Evolutionary conservation across 1,140 invertebrate genomes (phyloP), one percentile per base, ranked within the genome.

Genomic region (Drosophila rufa): DNA sequence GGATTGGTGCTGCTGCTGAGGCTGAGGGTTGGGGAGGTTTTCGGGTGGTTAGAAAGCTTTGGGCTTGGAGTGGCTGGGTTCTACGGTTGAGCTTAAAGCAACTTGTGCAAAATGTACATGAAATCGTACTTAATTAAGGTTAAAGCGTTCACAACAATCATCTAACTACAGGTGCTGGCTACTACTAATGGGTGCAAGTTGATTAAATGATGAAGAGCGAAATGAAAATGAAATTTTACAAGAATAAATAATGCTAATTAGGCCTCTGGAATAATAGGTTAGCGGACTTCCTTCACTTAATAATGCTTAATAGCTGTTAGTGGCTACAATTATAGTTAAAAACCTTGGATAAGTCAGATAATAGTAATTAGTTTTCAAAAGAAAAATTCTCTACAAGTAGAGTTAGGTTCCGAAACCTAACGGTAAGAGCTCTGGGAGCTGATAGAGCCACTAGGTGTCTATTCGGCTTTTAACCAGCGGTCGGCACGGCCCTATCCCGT

Each of bases 1-100:
- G 71, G 43, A 27, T 70, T 77, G 60, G 40, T 78, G 75, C 40
- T 77, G 71, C 68, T 91, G 74, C 57, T 86, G 30, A 79, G 89
- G 75, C 74, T 64, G 61, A 15, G 58, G 57, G 48, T 45, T 19
- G 45, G 51, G 22, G 30, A 67, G 42, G 19, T 48, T 17, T 42
- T 33, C 19, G 56, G 75, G 22, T 38, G 51, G 64, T 61, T 67
- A 83, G 40, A 79, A 50, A 71, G 65, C 69, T 50, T 43, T 38
- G 51, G 68, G n/a, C n/a, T 67, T 73, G 19, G 7, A 27, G 12
- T 46, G 11, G 30, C 43, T 55, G 69, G 45, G 22, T 42, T 43
- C 50, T 71, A 71, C 27, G 15, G 36, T 42, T 8, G 27, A 36
- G 66, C 43, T 36, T 69, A 53, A 53, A 22, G 61, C 61, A 66